phyloP scores from a whole-genome alignment of 1,140 invertebrate species.

The Ostrea edulis region DNA sequence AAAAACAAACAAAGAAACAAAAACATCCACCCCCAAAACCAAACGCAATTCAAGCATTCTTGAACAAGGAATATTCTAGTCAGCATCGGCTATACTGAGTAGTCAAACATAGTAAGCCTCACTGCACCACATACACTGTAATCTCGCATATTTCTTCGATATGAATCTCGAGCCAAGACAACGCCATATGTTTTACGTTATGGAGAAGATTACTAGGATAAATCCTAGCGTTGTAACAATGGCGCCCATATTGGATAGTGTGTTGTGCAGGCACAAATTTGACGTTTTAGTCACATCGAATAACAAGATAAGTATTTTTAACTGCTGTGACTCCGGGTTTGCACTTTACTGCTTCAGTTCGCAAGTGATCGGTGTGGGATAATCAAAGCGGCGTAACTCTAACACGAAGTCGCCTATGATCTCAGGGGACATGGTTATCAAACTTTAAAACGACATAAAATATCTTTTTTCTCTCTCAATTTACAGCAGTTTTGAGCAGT shows the following conservation, averaged over 20 bases:
- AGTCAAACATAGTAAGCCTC: neutral
- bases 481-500: no score
- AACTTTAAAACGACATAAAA: no score
- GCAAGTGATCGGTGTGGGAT: no score
- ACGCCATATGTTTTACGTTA: slow-evolving; percentile 33
- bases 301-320: neutral
- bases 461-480: no score
- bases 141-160: slow-evolving; percentile 33
- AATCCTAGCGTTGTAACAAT: neutral
- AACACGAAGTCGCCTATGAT: neutral
- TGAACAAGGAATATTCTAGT: neutral
- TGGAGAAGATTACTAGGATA: neutral
- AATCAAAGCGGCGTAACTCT: neutral
- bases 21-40: no score
- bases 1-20: no score
- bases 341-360: neutral
- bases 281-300: neutral
- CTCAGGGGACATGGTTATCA: no score
- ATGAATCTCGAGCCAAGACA: slow-evolving; percentile 26
- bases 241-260: neutral
- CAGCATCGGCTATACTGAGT: neutral
- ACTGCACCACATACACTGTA: neutral
- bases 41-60: no score
- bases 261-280: neutral
- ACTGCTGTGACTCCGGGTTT: neutral